Evolutionary conservation across 2,113 vertebrate species (phyloP).

Genomic region (human (Homo sapiens)): DNA sequence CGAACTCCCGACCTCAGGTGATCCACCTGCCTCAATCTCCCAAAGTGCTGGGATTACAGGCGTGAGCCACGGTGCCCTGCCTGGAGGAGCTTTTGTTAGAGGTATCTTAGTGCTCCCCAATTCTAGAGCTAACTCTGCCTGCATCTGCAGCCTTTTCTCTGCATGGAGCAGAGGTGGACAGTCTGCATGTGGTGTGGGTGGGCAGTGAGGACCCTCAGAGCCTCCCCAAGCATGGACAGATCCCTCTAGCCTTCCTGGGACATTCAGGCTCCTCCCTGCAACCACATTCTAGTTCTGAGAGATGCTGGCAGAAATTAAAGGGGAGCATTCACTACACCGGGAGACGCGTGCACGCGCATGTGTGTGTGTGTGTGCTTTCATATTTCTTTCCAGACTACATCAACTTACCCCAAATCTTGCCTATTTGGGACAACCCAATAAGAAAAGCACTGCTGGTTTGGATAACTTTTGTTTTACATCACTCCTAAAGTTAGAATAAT

Average conservation of each 20-base stretch:
- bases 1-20: no score
- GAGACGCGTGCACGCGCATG: neutral
- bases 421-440: neutral
- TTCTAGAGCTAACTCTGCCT: neutral
- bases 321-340: accelerated
- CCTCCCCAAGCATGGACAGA: neutral
- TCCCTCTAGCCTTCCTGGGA: neutral
- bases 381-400: neutral
- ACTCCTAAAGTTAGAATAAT: neutral
- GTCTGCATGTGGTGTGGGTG: accelerated
- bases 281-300: neutral
- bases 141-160: no score
- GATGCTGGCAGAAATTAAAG: neutral
- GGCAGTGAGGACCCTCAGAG: neutral
- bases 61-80: no score
- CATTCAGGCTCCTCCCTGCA: neutral
- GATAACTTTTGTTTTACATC: neutral
- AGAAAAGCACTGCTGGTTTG: neutral
- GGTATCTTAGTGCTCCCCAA: neutral
- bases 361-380: neutral
- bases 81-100: neutral
- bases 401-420: neutral
- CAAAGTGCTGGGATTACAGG: no score
- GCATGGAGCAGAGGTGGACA: neutral
- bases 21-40: no score